These are phyloP conservation scores for Corydoras sp. DNA, from an alignment of 2,113 vertebrate species.

Conservation along the genomic window DNA sequence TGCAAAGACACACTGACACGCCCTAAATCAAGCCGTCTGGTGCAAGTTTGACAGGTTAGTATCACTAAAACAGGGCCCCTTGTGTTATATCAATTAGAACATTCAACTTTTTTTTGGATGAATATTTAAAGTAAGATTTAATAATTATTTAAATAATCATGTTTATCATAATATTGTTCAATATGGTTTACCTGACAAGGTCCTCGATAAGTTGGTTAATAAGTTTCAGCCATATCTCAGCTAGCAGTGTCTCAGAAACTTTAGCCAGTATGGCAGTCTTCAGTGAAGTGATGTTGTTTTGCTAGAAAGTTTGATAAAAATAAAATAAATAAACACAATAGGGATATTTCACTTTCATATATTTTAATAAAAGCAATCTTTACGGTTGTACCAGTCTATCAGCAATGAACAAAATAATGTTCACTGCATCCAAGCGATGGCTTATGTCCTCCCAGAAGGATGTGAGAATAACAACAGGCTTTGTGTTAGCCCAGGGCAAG, in stretches of 20 bases:
- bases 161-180: no score
- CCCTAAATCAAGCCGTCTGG: no score
- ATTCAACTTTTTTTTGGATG: no score
- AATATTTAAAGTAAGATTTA: no score
- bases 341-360: background rate
- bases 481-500: constrained; percentile 85
- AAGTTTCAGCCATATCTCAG: constrained; percentile 82
- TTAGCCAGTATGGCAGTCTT: constrained; percentile 82
- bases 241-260: constrained; percentile 66
- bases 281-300: constrained; percentile 75
- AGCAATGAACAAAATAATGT: constrained; percentile 75
- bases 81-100: no score
- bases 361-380: background rate
- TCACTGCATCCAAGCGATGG: constrained; percentile 84
- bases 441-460: constrained; percentile 97
- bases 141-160: no score
- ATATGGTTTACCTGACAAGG: constrained; percentile 57
- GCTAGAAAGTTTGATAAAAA: constrained; percentile 60
- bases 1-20: no score
- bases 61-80: no score
- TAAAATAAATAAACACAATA: constrained; percentile 20
- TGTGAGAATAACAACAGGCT: constrained; percentile 88
- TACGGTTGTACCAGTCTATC: constrained; percentile 75
- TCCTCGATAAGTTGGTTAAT: constrained; percentile 86
- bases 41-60: no score